phyloP scores from a whole-genome alignment of 2,888 invertebrate species.

The Brenthis daphne region DNA sequence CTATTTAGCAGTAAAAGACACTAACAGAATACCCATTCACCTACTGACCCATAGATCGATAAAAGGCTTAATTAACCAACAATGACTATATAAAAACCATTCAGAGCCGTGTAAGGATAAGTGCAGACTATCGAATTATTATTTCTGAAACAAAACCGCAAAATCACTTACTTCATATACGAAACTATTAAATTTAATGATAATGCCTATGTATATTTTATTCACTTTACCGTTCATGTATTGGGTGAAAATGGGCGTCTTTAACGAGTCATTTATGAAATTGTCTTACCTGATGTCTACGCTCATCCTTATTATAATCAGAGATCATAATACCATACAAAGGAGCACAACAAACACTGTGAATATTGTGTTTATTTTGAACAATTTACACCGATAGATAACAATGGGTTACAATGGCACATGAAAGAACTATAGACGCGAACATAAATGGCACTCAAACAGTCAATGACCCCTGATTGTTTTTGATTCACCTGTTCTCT shows the following conservation, averaged over 20 bases:
- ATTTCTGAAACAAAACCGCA: slow-evolving; percentile 17
- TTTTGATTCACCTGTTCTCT: slow-evolving; percentile 47
- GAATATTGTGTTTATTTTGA: slow-evolving; percentile 63
- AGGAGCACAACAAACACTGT: slow-evolving; percentile 48
- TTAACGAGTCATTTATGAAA: slow-evolving; percentile 9
- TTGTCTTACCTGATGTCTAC: slow-evolving; percentile 25
- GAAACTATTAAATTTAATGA: slow-evolving; percentile 8
- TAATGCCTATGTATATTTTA: not conserved
- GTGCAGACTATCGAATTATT: slow-evolving; percentile 25
- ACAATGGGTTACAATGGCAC: slow-evolving; percentile 61
- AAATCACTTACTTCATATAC: not conserved
- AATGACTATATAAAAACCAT: slow-evolving; percentile 64
- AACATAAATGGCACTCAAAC: slow-evolving; percentile 57
- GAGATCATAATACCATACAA: slow-evolving; percentile 61
- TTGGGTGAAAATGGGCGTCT: slow-evolving; percentile 7
- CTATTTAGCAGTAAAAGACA: slow-evolving; percentile 47
- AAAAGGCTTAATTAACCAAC: slow-evolving; percentile 68
- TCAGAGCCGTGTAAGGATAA: slow-evolving; percentile 47
- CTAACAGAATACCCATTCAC: slow-evolving; percentile 60
- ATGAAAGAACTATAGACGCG: slow-evolving; percentile 62
- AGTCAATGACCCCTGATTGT: slow-evolving; percentile 59
- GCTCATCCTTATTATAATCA: slow-evolving; percentile 58
- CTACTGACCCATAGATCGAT: slow-evolving; percentile 62
- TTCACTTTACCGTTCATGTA: not conserved
- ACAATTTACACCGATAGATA: slow-evolving; percentile 59